Evolutionary conservation across 2,113 vertebrate species (phyloP).

Genomic region (Protobothrops mucrosquamatus): DNA sequence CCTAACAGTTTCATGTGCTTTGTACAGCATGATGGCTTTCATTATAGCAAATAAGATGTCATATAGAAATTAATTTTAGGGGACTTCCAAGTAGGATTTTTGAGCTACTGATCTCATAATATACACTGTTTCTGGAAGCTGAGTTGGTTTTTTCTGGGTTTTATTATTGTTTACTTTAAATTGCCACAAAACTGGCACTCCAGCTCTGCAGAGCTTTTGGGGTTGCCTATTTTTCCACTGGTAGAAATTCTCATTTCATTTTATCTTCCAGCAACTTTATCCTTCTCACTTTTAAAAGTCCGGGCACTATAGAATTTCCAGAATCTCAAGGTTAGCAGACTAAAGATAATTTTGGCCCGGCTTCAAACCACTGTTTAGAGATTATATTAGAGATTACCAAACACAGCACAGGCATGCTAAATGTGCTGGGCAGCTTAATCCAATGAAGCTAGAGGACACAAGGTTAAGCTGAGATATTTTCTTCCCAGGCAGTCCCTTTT

Average conservation of each 20-base stretch:
- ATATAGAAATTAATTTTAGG: not conserved
- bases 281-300: not conserved
- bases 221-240: too few species aligned
- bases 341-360: not conserved
- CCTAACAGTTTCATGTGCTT: not conserved
- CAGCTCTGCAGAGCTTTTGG: not conserved
- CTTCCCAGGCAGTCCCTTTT: not conserved
- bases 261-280: not conserved
- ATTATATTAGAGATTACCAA: not conserved
- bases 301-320: not conserved
- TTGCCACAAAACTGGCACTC: not conserved
- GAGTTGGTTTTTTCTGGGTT: not conserved
- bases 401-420: not conserved
- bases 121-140: not conserved
- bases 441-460: not conserved
- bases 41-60: not conserved
- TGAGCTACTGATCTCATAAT: not conserved
- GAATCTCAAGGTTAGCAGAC: not conserved
- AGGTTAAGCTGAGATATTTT: not conserved
- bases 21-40: not conserved
- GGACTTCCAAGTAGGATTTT: not conserved
- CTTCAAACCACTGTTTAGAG: not conserved
- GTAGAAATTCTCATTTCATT: not conserved
- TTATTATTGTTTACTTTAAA: not conserved
- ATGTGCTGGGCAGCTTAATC: not conserved